Percentiles rank a stretch among this genome's conserved stretches.
These are phyloP conservation scores for Atractosteus spatula DNA, from an alignment of 2,113 vertebrate genomes.

Conservation along the genomic window DNA sequence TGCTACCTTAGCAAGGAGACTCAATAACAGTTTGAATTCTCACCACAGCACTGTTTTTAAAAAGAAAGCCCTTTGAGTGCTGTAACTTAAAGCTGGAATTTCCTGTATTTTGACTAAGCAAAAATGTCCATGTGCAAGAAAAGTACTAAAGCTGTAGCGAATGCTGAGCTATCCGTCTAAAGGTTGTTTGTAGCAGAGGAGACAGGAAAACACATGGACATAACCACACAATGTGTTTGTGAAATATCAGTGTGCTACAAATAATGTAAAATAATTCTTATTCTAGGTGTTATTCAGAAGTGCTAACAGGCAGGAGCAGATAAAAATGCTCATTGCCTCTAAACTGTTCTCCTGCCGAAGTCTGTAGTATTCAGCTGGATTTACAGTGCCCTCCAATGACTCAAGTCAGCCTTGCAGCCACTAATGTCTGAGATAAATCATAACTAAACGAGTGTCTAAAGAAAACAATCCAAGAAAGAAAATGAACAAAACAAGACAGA, in stretches of 20 bases:
- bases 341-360: neutral
- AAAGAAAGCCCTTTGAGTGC: slow-evolving; percentile 8
- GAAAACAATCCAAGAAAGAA: neutral
- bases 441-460: too few relatives aligned
- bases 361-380: neutral
- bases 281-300: slow-evolving; percentile 56
- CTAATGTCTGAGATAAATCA: too few relatives aligned
- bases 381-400: slow-evolving; percentile 63
- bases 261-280: slow-evolving; percentile 5
- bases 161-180: neutral
- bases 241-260: too few relatives aligned
- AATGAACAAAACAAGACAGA: neutral
- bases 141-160: neutral
- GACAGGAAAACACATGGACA: neutral
- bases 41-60: slow-evolving; percentile 10
- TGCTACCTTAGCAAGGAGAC: neutral
- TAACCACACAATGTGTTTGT: too few relatives aligned
- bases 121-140: neutral
- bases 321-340: neutral
- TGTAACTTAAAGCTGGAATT: slow-evolving; percentile 22
- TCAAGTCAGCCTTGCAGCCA: neutral
- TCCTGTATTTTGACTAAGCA: slow-evolving; percentile 17
- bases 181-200: neutral
- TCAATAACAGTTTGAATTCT: neutral
- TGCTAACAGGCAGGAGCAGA: slow-evolving; percentile 25